phyloP scores from a whole-genome alignment of 2,797 vertebrate genomes.

The Gambusia yucatana region DNA sequence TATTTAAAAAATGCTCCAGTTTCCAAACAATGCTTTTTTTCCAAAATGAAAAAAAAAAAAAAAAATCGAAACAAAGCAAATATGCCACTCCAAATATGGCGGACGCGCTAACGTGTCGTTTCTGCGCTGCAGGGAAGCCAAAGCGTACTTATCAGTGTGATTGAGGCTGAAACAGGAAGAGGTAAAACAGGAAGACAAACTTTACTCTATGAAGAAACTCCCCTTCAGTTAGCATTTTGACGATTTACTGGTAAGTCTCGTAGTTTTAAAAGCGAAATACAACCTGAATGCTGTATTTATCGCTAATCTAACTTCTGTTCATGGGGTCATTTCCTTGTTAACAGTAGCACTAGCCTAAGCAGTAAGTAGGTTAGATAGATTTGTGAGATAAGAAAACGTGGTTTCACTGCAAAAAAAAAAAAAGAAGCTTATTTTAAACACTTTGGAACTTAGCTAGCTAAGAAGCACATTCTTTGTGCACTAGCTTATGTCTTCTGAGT shows the following conservation, averaged over 20 bases:
- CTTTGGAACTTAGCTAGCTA: neutral
- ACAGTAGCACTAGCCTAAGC: conserved; percentile 6
- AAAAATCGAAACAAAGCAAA: neutral
- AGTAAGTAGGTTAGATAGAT: neutral
- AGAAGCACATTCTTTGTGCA: neutral
- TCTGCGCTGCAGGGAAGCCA: neutral
- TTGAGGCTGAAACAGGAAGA: conserved; percentile 28
- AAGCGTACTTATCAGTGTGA: neutral
- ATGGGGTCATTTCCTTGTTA: neutral
- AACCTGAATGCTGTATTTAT: accelerated
- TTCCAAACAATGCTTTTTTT: neutral
- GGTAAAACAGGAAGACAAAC: conserved; percentile 8
- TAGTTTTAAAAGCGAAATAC: accelerated
- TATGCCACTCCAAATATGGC: neutral
- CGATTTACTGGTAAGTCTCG: conserved; percentile 18
- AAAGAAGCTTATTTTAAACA: too few species aligned
- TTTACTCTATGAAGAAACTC: neutral
- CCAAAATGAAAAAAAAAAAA: too few species aligned
- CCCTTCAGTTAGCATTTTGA: accelerated
- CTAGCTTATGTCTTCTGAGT: neutral
- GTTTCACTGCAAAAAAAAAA: neutral
- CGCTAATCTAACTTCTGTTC: neutral
- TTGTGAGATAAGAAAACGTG: neutral
- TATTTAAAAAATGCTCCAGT: neutral
- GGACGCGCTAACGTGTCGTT: neutral